Conservation (phyloP, 2,113 vertebrate species). For the Gasterosteus aculeatus region DNA sequence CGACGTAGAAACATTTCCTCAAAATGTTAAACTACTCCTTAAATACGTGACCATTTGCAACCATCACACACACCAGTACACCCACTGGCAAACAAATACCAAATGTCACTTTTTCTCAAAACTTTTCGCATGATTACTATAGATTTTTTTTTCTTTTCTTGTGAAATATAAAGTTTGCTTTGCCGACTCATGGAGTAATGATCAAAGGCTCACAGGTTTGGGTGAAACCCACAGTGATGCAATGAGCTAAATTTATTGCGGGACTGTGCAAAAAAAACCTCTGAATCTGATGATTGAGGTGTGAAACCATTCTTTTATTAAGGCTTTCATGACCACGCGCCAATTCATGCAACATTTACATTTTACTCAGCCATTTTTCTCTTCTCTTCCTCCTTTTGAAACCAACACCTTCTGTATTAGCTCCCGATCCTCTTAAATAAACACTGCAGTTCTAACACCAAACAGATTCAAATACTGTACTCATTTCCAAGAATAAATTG, state of each 20-base stretch:
- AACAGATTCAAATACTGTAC: conserved; percentile 17
- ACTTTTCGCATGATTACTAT: not conserved
- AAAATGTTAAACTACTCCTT: not conserved
- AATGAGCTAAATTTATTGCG: not conserved
- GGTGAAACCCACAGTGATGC: not conserved
- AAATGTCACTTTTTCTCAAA: not conserved
- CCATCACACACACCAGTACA: not conserved
- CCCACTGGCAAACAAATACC: not conserved
- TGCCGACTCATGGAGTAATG: not conserved
- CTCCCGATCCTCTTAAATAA: conserved; percentile 27
- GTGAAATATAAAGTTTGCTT: not conserved
- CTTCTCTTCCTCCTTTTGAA: not conserved
- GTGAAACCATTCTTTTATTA: conserved; percentile 5
- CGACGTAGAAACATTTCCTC: not conserved
- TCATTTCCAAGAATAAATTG: conserved; percentile 22
- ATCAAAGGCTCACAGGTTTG: not conserved
- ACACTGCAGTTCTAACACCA: conserved; percentile 18
- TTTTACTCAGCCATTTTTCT: conserved; percentile 5
- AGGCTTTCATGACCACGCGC: not conserved
- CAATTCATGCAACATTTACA: too few species aligned
- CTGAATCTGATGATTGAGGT: not conserved
- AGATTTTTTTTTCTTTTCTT: not conserved
- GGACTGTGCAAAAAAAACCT: not conserved
- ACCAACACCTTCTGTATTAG: conserved; percentile 2
- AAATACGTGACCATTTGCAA: not conserved